Percentiles rank a stretch among this genome's conserved stretches.
Conservation (phyloP, 2,113 vertebrate genomes). For the Limanda limanda region DNA sequence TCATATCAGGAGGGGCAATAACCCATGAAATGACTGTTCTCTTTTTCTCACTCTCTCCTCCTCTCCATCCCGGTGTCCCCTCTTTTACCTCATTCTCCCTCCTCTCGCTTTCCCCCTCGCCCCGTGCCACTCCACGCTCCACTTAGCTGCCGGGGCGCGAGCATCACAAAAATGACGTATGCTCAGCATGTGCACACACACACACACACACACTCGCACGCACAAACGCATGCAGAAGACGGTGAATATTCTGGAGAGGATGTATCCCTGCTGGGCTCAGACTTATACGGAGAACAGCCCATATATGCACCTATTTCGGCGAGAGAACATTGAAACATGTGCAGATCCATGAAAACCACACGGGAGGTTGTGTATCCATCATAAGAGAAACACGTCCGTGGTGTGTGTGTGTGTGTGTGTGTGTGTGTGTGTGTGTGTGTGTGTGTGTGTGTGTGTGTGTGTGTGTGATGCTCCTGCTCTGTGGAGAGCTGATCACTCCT, state of each 20-base stretch:
- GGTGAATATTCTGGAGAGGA: background rate
- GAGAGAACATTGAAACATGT: conserved; percentile 19
- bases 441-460: background rate
- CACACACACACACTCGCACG: background rate
- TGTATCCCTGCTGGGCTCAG: background rate
- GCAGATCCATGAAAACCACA: conserved; percentile 48
- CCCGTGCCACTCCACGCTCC: conserved; percentile 54
- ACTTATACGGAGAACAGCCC: no score
- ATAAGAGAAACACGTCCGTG: conserved; percentile 26
- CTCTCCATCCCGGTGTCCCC: conserved; percentile 45
- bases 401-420: background rate
- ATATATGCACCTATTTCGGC: conserved; percentile 27
- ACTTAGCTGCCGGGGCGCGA: conserved; percentile 46
- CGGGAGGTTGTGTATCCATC: conserved; percentile 48
- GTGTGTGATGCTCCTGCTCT: conserved; percentile 58
- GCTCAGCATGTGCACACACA: conserved; percentile 14
- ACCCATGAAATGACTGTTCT: conserved; percentile 80
- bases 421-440: no score
- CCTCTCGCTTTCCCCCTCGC: conserved; percentile 45
- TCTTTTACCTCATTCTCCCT: conserved; percentile 40
- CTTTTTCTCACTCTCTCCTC: conserved; percentile 30
- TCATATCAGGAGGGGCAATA: conserved; percentile 77
- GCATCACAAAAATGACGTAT: background rate
- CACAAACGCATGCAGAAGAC: background rate
- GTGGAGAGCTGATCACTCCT: conserved; percentile 76